A percentile compares a stretch with the other conserved stretches of the same genome.
phyloP scores from a whole-genome alignment of 2,113 vertebrate genomes.

The Abramis brama region DNA sequence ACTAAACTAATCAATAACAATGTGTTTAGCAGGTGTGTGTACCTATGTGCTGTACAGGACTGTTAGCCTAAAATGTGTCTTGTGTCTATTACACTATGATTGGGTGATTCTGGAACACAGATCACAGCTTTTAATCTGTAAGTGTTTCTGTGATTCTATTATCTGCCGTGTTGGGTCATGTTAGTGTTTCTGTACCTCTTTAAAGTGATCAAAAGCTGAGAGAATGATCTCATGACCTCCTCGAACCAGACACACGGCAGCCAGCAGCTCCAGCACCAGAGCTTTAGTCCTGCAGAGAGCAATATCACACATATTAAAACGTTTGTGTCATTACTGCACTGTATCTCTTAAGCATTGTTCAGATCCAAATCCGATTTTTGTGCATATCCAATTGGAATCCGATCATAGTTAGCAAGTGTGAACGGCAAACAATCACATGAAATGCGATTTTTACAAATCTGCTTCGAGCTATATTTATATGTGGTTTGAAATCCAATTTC shows the following conservation, averaged over 20 bases:
- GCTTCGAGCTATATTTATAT: no score
- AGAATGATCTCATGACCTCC: conserved; percentile 98
- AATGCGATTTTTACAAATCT: no score
- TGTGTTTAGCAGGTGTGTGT: background rate
- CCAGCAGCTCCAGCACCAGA: conserved; percentile 93
- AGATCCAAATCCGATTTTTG: no score
- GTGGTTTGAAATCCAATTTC: no score
- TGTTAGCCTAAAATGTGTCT: background rate
- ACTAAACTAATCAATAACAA: background rate
- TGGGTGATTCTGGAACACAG: background rate
- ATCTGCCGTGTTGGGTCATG: background rate
- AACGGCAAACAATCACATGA: no score
- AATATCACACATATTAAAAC: background rate
- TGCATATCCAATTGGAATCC: no score
- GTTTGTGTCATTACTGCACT: background rate
- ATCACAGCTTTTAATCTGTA: background rate
- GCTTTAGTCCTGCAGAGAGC: conserved; percentile 87
- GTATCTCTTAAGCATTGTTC: no score
- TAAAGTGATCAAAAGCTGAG: conserved; percentile 96
- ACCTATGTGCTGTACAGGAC: background rate
- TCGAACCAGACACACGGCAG: conserved; percentile 94
- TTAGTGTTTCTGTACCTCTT: conserved; percentile 81
- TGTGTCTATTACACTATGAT: background rate
- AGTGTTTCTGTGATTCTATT: background rate
- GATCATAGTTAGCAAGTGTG: no score